phyloP scores from a whole-genome alignment of 1,140 invertebrate species.

The Panulirus ornatus region DNA sequence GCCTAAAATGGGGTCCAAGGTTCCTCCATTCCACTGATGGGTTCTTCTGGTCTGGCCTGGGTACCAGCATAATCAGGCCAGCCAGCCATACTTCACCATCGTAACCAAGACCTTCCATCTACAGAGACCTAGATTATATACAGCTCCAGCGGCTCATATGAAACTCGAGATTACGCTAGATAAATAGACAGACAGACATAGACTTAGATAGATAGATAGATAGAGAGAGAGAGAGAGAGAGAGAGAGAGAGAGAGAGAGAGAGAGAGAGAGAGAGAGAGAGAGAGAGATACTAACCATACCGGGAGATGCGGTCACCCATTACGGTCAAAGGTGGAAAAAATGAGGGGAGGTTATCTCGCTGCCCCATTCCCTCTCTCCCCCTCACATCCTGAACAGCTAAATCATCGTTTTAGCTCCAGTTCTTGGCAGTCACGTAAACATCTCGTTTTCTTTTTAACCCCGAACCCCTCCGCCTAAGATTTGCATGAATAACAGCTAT shows the following conservation, averaged over 20 bases:
- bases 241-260: constrained; percentile 43
- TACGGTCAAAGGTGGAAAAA: too few species aligned
- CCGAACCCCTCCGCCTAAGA: too few species aligned
- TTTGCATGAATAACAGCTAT: not conserved
- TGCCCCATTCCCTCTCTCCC: not conserved
- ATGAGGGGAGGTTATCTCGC: not conserved
- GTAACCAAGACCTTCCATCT: too few species aligned
- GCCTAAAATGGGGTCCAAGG: not conserved
- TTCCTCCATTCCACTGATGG: not conserved
- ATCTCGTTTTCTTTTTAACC: not conserved
- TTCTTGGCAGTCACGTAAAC: not conserved
- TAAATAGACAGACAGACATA: constrained; percentile 6
- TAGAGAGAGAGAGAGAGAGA: too few species aligned
- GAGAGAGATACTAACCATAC: too few species aligned
- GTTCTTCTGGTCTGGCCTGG: too few species aligned
- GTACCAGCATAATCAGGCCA: too few species aligned
- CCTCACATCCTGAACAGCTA: not conserved
- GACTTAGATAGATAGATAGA: too few species aligned
- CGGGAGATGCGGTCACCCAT: too few species aligned
- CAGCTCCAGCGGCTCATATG: too few species aligned
- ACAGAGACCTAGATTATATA: too few species aligned
- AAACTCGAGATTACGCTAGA: not conserved
- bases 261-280: constrained; percentile 14
- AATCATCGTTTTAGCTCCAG: not conserved
- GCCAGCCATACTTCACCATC: too few species aligned